Evolutionary conservation across 2,113 vertebrate species (phyloP).

Genomic region (Cavia porcellus): DNA sequence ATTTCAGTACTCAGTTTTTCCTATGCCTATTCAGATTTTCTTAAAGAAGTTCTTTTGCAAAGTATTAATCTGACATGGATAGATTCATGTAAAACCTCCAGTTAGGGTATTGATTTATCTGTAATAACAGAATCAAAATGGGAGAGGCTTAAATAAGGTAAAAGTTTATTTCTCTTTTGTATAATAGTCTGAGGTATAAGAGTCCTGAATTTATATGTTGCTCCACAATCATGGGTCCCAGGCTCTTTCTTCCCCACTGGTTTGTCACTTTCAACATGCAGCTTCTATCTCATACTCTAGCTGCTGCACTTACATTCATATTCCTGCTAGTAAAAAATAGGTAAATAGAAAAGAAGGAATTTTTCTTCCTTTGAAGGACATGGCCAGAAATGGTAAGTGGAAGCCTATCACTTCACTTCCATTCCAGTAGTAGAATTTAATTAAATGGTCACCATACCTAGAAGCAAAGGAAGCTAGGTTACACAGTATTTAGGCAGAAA

Average conservation of each 20-base stretch:
- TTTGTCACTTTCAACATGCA: neutral
- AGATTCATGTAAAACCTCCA: neutral
- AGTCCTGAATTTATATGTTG: neutral
- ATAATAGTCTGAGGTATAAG: neutral
- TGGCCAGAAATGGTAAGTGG: neutral
- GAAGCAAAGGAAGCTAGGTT: neutral
- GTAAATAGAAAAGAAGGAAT: neutral
- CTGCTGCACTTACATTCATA: neutral
- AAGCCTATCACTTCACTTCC: neutral
- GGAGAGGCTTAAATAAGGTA: neutral
- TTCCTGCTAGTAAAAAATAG: neutral
- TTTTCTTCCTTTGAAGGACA: neutral
- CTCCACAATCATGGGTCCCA: neutral
- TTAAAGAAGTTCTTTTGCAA: slow-evolving; percentile 8
- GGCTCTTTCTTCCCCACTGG: neutral
- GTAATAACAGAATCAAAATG: neutral
- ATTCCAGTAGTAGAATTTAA: neutral
- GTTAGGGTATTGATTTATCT: slow-evolving; percentile 15
- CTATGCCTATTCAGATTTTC: neutral
- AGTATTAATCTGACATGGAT: neutral
- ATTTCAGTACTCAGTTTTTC: neutral
- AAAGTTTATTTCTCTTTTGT: neutral
- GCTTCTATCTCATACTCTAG: neutral
- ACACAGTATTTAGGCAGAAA: neutral
- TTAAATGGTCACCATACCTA: neutral